Evolutionary conservation across 2,888 invertebrate genomes (phyloP), one percentile per base, ranked within the genome.

Genomic region (Megastigmus dorsalis): DNA sequence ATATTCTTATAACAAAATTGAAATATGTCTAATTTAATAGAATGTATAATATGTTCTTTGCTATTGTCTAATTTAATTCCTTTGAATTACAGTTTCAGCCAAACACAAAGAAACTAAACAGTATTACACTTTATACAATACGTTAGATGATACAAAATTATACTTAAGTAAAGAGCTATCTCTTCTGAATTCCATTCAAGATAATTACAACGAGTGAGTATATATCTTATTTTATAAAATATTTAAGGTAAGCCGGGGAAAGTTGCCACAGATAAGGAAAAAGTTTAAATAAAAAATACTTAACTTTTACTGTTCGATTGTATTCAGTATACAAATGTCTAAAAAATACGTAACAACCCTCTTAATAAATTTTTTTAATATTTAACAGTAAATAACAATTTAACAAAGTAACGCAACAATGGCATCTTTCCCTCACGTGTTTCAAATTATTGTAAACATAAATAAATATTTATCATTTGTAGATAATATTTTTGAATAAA

Each of bases 71-170:
- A 20, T 45, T 43, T 45, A 38, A 10, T 54, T 65, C 1, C 7
- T 41, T 36, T 63, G 1, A 63, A 67, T 76, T 92, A 75, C 89
- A 97, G 97, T 99, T 84, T 95, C 97, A 77, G 94, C 95, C 30
- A 98, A 97, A 84, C 97, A 98, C 87, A 94, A 95, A 86, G 98
- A 99, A 91, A 98, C 98, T 0, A 98, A 98, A 88, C 97, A 98
- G 90, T 98, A 97, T 90, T 99, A 95, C 88, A 97, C 96, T 45
- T 91, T 98, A 76, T 97, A 97, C 89, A 99, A 99, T 88, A 97
- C 97, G 1, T 90, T 98, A 66, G 95, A 97, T 86, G 98, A 98
- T 89, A 95, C 96, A n/a, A 95, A 96, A 88, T 90, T 95, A 45
- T 98, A 98, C 88, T 92, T 98, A 84, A 94, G 94, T 78, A 98